Conservation (phyloP, 2,113 vertebrate species). For the Elephas maximus region DNA sequence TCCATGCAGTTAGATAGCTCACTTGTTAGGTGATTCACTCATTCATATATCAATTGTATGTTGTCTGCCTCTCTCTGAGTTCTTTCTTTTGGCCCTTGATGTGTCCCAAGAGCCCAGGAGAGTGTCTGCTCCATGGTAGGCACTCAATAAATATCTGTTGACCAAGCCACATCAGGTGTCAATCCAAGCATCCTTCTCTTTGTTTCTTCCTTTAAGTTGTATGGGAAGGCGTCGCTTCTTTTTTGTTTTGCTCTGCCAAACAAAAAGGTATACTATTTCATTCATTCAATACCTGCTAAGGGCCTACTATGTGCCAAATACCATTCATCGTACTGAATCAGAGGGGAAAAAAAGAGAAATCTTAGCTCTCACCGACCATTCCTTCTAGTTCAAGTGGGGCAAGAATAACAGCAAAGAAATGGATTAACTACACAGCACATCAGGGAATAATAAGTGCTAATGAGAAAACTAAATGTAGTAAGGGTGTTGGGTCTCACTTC, state of each 20-base stretch:
- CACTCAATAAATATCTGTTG: too few species aligned
- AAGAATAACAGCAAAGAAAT: background rate
- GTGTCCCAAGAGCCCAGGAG: background rate
- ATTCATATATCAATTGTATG: background rate
- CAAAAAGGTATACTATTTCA: background rate
- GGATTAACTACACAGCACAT: accelerated
- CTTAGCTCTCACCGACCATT: accelerated
- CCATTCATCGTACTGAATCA: background rate
- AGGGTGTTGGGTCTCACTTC: background rate
- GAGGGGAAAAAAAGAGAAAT: background rate
- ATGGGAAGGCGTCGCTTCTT: background rate
- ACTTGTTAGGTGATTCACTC: background rate
- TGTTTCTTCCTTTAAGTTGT: background rate
- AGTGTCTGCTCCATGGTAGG: background rate
- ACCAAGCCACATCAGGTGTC: accelerated
- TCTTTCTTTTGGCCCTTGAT: background rate
- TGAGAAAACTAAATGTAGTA: background rate
- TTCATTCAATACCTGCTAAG: background rate
- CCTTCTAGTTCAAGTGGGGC: accelerated
- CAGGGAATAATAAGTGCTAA: too few species aligned
- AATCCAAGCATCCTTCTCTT: background rate
- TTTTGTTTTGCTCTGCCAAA: background rate
- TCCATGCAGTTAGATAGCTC: background rate
- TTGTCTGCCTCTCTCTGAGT: background rate
- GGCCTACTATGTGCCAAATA: background rate